Conservation (phyloP, 1,140 invertebrate species). For the Monochamus saltuarius region DNA sequence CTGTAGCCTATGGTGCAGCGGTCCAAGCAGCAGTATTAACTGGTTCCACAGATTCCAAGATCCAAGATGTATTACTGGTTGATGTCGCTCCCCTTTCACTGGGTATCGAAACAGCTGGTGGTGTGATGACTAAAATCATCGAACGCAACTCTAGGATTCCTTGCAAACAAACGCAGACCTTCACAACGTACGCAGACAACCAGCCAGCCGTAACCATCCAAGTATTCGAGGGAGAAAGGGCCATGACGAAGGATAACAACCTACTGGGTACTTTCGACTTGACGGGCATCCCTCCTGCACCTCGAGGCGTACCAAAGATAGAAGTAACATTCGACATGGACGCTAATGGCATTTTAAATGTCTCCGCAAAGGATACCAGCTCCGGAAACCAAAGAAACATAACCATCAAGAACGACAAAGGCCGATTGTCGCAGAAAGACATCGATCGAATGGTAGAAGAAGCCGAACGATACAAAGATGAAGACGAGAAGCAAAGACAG, state of each 20-base stretch:
- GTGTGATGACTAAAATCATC: constrained; percentile 65
- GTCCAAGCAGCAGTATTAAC: constrained; percentile 64
- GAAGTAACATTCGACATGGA: constrained; percentile 69
- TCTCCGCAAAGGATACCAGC: constrained; percentile 59
- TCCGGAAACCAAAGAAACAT: constrained; percentile 63
- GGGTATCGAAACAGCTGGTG: constrained; percentile 65
- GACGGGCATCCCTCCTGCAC: constrained; percentile 60
- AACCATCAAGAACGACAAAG: constrained; percentile 85
- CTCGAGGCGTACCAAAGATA: constrained; percentile 66
- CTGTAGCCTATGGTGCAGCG: constrained; percentile 65
- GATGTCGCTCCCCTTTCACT: constrained; percentile 65
- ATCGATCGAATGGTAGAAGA: constrained; percentile 80
- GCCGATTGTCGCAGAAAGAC: constrained; percentile 74
- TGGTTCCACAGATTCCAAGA: constrained; percentile 56
- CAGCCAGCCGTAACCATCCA: constrained; percentile 70
- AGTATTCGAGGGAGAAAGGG: constrained; percentile 76
- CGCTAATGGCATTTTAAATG: constrained; percentile 70
- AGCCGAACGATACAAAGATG: constrained; percentile 63
- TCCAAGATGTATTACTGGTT: constrained; percentile 71
- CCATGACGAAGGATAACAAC: constrained; percentile 79
- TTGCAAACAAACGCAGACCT: constrained; percentile 63
- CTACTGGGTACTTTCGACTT: constrained; percentile 75
- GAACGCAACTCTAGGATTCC: constrained; percentile 66
- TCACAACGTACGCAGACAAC: constrained; percentile 68
- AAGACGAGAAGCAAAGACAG: constrained; percentile 69